phyloP scores from a whole-genome alignment of 2,797 vertebrate species.

The Notolabrus celidotus region DNA sequence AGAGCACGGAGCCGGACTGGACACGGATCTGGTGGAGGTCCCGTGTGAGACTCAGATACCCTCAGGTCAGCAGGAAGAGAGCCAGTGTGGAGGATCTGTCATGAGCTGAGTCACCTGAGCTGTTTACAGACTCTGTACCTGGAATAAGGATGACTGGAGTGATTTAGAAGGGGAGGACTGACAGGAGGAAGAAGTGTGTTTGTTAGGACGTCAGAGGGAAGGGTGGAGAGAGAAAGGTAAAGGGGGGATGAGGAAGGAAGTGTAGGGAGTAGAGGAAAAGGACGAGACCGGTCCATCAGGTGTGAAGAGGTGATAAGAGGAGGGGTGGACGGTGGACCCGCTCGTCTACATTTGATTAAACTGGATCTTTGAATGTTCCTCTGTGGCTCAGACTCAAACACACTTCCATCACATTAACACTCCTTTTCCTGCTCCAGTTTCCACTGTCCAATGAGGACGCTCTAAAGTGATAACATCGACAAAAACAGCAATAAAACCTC shows the following conservation, averaged over 20 bases:
- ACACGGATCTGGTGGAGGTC: no score
- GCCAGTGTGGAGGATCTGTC: no score
- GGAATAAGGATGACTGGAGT: no score
- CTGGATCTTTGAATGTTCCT: no score
- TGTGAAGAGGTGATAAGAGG: not conserved
- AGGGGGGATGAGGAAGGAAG: not conserved
- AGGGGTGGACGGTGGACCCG: not conserved
- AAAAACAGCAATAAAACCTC: conserved; percentile 22
- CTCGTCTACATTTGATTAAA: no score
- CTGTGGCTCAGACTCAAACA: not conserved
- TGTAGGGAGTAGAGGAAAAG: not conserved
- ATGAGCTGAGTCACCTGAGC: no score
- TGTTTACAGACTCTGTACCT: no score
- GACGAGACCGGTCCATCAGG: not conserved
- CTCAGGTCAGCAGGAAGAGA: no score
- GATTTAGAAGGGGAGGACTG: no score
- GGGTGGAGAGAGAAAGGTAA: not conserved
- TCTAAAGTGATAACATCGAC: conserved; percentile 3
- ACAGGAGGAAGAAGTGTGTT: no score
- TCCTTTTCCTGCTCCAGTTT: not conserved
- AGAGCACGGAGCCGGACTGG: no score
- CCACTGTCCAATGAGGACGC: not conserved
- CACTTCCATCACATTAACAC: not conserved
- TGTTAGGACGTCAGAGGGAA: not conserved
- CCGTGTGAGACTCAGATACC: not conserved